Evolutionary conservation across 2,113 vertebrate species (phyloP), one percentile per base, ranked within the genome.

Genomic region (Melierax canorus): DNA sequence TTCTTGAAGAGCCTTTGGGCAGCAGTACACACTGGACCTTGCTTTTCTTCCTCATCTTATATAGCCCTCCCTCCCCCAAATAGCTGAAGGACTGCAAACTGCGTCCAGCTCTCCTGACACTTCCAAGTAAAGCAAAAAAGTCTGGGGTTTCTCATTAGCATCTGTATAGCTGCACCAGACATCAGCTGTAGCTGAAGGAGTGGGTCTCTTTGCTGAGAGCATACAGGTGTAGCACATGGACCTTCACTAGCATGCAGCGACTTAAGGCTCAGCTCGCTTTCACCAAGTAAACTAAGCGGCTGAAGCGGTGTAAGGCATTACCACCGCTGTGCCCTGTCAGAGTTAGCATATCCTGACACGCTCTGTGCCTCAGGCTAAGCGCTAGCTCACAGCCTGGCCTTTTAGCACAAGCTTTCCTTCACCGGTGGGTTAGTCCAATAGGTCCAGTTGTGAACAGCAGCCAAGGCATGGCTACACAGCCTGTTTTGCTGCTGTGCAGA

Each of bases 281-380:
- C 2, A 2, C 29, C 58, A 64, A 64, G 51, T 6, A 6, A 94
- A 36, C 0, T 5, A 6, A 92, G n/a, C 0, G 0, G 50, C 50
- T 79, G 39, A 56, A 80, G 63, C 10, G 45, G 39, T 38, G 13
- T 51, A 66, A 90, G 59, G 59, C 59, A 64, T 71, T 50, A 18
- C 32, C 68, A 30, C 24, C 2, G 10, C 71, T 62, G 38, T 69
- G 59, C 15, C 72, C 38, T 0, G 0, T 27, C 16, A 60, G 71
- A 50, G 27, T 22, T 29, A 12, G 69, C 12, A 8, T 2, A 16
- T n/a, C 71, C 43, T 45, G 69, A 50, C 51, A 66, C 0, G 0
- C 81, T 73, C 41, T 22, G 23, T 13, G 55, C 29, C 86, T 26
- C 39, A 11, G 43, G 68, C 51, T 26, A 22, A 46, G 39, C 0